Base-by-base conservation (phyloP, 23 tunicate species). In the Trididemnum miniatum region DNA sequence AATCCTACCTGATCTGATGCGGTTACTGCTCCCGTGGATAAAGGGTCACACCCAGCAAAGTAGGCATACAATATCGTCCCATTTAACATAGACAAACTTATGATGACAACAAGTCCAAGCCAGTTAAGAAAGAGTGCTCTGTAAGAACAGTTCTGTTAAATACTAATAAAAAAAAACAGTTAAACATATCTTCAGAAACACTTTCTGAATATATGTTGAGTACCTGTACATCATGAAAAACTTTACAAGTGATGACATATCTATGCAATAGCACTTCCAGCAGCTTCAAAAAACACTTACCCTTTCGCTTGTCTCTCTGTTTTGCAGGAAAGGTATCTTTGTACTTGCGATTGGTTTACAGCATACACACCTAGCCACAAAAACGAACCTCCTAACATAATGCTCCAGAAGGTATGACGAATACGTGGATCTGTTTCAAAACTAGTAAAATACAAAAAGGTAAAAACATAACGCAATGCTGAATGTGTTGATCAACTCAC, bases 331-430 rank as follows among this genome's bases (percentile, higher is more conserved):
- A 95, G 81, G 64, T 95, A 95, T 33, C 99, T 71, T 71, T 95
- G 99, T 29, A 95, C 99, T 80, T 90, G 96, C 2, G 99, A 85
- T 64, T 95, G 99, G 71, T 66, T 85, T 0, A 86, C 93, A 1
- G 84, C 99, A 73, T 86, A 95, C 27, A 95, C 72, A 28, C 92
- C 87, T 62, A 90, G 82, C 96, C 96, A 89, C 30, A 95, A 39
- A 86, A 95, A 84, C 32, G 91, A 78, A 20, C 90, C 91, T 3
- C 95, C 99, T 25, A 95, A 83, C 18, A 89, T 73, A 60, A 92
- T 74, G 50, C 92, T 92, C 97, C 97, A 62, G n/a, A 62, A 18
- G 5, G 67, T 20, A 62, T 62, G 67, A n/a, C 67, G 67, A 20
- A 62, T 24, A 26, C 97, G 71, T n/a, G 97, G 95, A 49, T 95